Conservation (phyloP, 2,888 invertebrate species). For the Notocelia uddmanniana region DNA sequence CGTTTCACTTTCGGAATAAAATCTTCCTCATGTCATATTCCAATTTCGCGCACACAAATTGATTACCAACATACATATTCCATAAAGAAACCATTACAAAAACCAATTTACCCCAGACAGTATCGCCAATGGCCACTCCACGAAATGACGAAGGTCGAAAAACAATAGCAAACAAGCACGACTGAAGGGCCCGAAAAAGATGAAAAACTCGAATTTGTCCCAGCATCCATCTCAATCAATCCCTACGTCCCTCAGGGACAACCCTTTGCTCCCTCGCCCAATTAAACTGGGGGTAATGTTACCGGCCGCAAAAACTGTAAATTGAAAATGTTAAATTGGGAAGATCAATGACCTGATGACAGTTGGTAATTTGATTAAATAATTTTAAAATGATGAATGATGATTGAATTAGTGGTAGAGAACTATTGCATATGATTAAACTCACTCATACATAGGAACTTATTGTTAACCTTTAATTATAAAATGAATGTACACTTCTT, state of each 20-base stretch:
- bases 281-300: conserved; percentile 75
- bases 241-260: conserved; percentile 74
- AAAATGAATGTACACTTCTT: too few relatives aligned
- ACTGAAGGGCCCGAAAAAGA: conserved; percentile 59
- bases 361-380: conserved; percentile 39
- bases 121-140: conserved; percentile 26
- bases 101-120: conserved; percentile 33
- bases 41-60: conserved; percentile 4
- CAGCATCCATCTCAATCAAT: conserved; percentile 85
- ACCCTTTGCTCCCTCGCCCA: conserved; percentile 81
- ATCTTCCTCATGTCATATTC: not conserved
- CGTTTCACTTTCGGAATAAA: not conserved
- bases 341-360: conserved; percentile 45
- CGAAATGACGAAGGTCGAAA: conserved; percentile 44
- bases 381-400: conserved; percentile 23
- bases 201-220: conserved; percentile 75
- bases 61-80: conserved; percentile 49
- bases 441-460: not conserved
- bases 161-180: conserved; percentile 57
- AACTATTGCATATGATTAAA: conserved; percentile 12
- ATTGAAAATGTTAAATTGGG: conserved; percentile 79
- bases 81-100: conserved; percentile 19
- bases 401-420: conserved; percentile 22
- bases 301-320: conserved; percentile 75
- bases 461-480: not conserved